These are phyloP conservation scores for Pagetopsis macropterus DNA, from an alignment of 2,797 vertebrate genomes.

Conservation along the genomic window DNA sequence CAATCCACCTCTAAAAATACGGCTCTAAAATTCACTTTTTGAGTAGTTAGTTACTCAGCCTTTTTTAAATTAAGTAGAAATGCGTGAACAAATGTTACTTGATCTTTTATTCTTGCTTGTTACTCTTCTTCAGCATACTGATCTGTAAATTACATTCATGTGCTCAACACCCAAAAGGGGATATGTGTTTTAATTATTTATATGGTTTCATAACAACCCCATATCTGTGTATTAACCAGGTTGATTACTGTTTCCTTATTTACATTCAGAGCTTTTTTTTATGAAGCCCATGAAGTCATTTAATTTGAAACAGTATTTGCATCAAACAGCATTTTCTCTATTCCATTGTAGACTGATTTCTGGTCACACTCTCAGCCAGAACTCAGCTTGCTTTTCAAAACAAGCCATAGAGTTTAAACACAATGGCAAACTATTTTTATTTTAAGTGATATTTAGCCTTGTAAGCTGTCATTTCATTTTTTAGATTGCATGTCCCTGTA, in stretches of 20 bases:
- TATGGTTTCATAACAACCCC: neutral
- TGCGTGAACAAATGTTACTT: neutral
- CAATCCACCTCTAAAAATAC: neutral
- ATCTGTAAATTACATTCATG: neutral
- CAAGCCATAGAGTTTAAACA: neutral
- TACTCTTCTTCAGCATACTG: neutral
- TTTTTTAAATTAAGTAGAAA: neutral
- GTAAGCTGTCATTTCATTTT: constrained; percentile 8
- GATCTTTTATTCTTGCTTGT: neutral
- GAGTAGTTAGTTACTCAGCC: neutral
- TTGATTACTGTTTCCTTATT: neutral
- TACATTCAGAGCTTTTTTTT: neutral
- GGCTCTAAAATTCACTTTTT: no score
- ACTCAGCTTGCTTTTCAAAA: neutral
- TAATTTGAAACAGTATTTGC: neutral
- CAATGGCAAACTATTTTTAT: neutral
- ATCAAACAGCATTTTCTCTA: neutral
- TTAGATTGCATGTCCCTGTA: neutral
- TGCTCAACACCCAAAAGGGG: neutral
- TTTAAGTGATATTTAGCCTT: neutral
- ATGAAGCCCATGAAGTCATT: neutral
- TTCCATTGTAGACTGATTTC: neutral
- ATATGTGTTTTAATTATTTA: neutral
- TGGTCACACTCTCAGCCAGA: neutral
- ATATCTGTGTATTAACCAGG: neutral